These are phyloP conservation scores for Brenthis ino DNA, from an alignment of 2,888 invertebrate genomes.

Conservation along the genomic window DNA sequence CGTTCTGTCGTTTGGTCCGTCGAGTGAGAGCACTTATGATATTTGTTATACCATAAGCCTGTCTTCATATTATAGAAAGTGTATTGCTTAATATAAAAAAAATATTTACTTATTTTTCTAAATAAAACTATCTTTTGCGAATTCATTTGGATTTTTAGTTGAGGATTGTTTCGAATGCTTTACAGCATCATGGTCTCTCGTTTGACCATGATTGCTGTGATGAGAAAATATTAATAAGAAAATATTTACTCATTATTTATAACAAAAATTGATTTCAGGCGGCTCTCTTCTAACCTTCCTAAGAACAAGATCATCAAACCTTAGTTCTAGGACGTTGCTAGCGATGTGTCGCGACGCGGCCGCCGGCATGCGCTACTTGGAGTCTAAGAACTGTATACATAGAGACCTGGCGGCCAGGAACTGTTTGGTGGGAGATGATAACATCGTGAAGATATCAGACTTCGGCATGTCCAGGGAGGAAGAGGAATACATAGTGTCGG, in stretches of 20 bases:
- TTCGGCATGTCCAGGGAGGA: slow-evolving; percentile 99
- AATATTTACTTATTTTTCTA: too few species aligned
- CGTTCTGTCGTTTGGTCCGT: too few species aligned
- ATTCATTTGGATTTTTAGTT: too few species aligned
- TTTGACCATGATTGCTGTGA: too few species aligned
- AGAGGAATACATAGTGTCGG: slow-evolving; percentile 97
- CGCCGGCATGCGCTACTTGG: slow-evolving; percentile 96
- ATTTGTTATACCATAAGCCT: too few species aligned
- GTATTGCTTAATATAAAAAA: too few species aligned
- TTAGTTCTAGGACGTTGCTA: slow-evolving; percentile 86
- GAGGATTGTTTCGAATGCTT: too few species aligned
- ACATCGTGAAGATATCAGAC: slow-evolving; percentile 97
- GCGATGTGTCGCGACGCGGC: slow-evolving; percentile 97
- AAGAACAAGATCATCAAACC: slow-evolving; percentile 86
- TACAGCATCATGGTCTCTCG: too few species aligned
- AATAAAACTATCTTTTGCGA: neutral
- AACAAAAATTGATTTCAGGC: slow-evolving; percentile 75
- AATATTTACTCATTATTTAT: too few species aligned
- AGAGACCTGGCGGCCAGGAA: slow-evolving; percentile 97
- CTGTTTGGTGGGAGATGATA: slow-evolving; percentile 93
- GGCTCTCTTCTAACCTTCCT: slow-evolving; percentile 95
- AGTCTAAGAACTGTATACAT: slow-evolving; percentile 97
- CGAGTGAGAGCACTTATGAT: too few species aligned
- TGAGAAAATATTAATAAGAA: too few species aligned
- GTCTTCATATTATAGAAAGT: too few species aligned